Evolutionary conservation across 1,140 invertebrate species (phyloP), one percentile per base, ranked within the genome.

Genomic region (Zaprionus lachaisei): DNA sequence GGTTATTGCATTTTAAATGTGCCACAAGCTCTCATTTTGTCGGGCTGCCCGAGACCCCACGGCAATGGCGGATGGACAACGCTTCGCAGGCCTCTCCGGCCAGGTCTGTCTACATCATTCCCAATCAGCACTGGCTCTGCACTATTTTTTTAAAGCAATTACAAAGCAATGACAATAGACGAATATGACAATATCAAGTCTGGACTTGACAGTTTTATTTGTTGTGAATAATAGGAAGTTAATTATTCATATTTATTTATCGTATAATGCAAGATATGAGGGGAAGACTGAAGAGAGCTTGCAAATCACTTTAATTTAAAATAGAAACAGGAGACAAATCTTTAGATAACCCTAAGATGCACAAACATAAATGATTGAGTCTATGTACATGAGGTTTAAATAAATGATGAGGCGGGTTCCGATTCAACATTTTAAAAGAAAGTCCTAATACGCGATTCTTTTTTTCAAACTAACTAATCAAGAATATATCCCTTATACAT

Each of bases 1-100:
- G 85, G 79, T 90, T 90, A 90, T 90, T 91, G 85, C 85, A 90
- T 90, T 90, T 90, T 90, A 90, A 90, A 90, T 90, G 81, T 73
- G 71, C 71, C 58, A 79, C 85, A 90, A 80, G 71, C 81, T 74
- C 68, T 73, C 57, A 73, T 69, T 80, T 73, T 67, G 68, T 68
- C 68, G 14, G 26, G 51, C 41, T 44, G 41, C 6, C 6, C 41
- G 41, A 41, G 38, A 41, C 63, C 69, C 77, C 58, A 31, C 62
- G 60, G 67, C 54, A 49, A 26, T 26, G 37, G 38, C 20, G 20
- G 41, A 41, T 61, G 34, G 14, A 41, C 17, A 67, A 69, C 58
- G 61, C 65, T 54, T 64, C 15, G 15, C 54, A 54, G 60, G 60
- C 65, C 67, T 71, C 62, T 67, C n/a, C 20, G 44, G 61, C 15